Evolutionary conservation across 2,797 vertebrate genomes (phyloP).

Genomic region (Momotus momota): DNA sequence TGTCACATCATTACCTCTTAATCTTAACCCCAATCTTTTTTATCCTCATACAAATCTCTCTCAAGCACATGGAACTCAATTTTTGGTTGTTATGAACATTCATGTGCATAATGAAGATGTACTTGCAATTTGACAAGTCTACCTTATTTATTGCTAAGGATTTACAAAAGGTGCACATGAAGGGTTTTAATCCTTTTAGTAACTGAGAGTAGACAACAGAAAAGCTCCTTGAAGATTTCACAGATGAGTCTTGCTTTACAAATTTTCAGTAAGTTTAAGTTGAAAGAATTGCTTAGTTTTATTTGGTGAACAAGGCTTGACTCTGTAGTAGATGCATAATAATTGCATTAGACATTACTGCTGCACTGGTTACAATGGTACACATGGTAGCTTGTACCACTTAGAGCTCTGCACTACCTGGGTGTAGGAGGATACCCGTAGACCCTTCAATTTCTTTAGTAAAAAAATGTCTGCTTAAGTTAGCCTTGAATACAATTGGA

Average conservation of each 20-base stretch:
- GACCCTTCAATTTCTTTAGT: background rate
- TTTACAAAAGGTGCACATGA: background rate
- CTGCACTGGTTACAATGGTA: background rate
- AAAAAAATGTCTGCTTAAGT: background rate
- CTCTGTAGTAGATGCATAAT: background rate
- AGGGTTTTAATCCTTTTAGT: background rate
- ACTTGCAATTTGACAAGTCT: background rate
- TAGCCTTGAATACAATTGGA: background rate
- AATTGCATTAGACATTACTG: background rate
- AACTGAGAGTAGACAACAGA: background rate
- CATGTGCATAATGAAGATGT: background rate
- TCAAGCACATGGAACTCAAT: background rate
- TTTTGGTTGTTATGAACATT: background rate
- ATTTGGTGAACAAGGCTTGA: background rate
- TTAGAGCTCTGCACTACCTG: background rate
- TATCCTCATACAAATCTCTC: conserved; percentile 31
- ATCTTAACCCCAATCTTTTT: conserved; percentile 27
- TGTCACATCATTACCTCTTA: conserved; percentile 32
- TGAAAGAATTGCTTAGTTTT: background rate
- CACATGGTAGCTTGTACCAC: background rate
- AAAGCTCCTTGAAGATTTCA: background rate
- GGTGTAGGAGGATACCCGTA: background rate
- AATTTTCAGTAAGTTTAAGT: background rate
- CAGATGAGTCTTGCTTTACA: background rate
- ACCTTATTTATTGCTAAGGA: background rate